Evolutionary conservation across 2,888 invertebrate species (phyloP).

Genomic region (Hermaeophaga mercurialis): DNA sequence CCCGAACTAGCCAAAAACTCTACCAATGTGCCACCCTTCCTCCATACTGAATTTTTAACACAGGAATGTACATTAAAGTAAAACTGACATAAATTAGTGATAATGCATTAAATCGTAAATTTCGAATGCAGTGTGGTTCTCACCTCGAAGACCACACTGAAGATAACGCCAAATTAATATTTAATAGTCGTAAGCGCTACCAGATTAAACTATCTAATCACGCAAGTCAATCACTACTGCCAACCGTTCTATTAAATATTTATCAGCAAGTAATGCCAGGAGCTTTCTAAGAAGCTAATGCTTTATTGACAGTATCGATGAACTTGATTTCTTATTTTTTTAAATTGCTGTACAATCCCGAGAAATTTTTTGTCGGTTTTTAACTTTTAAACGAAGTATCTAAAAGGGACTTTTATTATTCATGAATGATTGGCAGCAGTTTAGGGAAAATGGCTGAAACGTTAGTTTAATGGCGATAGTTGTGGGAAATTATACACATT

Average conservation of each 20-base stretch:
- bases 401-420: slow-evolving; percentile 9
- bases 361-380: slow-evolving; percentile 9
- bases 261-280: slow-evolving; percentile 28
- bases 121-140: too few relatives aligned
- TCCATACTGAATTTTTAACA: too few relatives aligned
- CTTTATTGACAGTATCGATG: slow-evolving; percentile 2
- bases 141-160: slow-evolving; percentile 4
- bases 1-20: too few relatives aligned
- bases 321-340: slow-evolving; percentile 15
- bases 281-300: neutral
- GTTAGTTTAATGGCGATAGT: slow-evolving; percentile 14
- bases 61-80: too few relatives aligned
- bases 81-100: too few relatives aligned
- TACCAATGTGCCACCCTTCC: too few relatives aligned
- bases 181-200: slow-evolving; percentile 44
- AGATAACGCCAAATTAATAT: slow-evolving; percentile 41
- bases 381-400: slow-evolving; percentile 8
- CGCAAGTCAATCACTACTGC: slow-evolving; percentile 42
- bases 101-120: too few relatives aligned
- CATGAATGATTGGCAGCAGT: slow-evolving; percentile 19
- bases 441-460: slow-evolving; percentile 17
- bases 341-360: neutral
- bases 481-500: slow-evolving; percentile 24
- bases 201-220: slow-evolving; percentile 51
- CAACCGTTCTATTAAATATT: slow-evolving; percentile 39